A percentile compares a stretch with the other conserved stretches of the same genome.
Evolutionary conservation across 2,113 vertebrate species (phyloP).

Genomic region (Thoracochromis brauschi): DNA sequence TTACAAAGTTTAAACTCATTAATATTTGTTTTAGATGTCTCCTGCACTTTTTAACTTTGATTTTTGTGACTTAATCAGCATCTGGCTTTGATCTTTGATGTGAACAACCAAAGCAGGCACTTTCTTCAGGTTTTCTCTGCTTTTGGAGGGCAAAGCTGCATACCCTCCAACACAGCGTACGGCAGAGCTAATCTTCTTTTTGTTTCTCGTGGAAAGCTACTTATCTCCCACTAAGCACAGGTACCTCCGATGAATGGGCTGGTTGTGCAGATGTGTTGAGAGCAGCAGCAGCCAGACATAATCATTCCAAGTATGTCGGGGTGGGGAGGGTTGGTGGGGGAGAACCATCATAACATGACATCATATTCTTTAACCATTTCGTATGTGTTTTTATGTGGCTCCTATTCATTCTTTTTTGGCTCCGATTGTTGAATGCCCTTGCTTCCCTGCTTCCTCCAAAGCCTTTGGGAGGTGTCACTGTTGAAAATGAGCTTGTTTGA

Average conservation of each 20-base stretch:
- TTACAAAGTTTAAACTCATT: background rate
- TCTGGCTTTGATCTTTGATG: slow-evolving; percentile 39
- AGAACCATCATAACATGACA: slow-evolving; percentile 69
- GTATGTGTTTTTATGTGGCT: slow-evolving; percentile 8
- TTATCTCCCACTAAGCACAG: slow-evolving; percentile 79
- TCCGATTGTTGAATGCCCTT: slow-evolving; percentile 56
- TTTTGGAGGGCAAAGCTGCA: slow-evolving; percentile 30
- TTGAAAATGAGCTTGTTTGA: slow-evolving; percentile 37
- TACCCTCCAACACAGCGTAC: slow-evolving; percentile 70
- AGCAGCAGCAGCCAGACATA: slow-evolving; percentile 67
- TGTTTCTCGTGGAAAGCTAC: slow-evolving; percentile 76
- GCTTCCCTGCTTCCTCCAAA: slow-evolving; percentile 18
- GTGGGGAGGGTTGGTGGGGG: slow-evolving; percentile 61
- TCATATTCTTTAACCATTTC: slow-evolving; percentile 55
- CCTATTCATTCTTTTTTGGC: background rate
- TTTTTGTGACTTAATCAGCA: slow-evolving; percentile 22
- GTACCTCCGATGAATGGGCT: slow-evolving; percentile 78
- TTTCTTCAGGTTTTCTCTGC: slow-evolving; percentile 37
- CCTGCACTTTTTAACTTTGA: background rate
- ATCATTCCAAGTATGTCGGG: slow-evolving; percentile 72
- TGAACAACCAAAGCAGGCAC: slow-evolving; percentile 3
- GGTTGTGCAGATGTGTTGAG: slow-evolving; percentile 74
- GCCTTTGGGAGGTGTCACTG: slow-evolving; percentile 51
- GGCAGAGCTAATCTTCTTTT: slow-evolving; percentile 79
- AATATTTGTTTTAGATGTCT: background rate